phyloP scores from a whole-genome alignment of 2,113 vertebrate species.

The Phyllostomus hastatus region DNA sequence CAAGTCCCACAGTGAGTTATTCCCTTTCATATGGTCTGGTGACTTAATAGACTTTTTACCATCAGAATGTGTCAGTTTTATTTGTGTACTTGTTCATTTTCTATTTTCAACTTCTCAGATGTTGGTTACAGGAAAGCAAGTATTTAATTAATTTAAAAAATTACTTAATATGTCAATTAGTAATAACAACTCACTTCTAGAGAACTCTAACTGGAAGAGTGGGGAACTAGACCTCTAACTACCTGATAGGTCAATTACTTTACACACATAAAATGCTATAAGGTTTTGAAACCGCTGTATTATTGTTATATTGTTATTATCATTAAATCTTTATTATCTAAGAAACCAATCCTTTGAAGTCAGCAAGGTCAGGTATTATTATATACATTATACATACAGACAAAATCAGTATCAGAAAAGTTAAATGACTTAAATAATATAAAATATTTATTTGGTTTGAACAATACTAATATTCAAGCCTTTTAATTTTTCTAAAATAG shows the following conservation, averaged over 20 bases:
- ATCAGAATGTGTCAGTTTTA: not conserved
- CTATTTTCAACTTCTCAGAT: not conserved
- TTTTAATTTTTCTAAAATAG: not conserved
- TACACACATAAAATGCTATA: not conserved
- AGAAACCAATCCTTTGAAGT: not conserved
- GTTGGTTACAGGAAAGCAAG: not conserved
- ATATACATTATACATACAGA: not conserved
- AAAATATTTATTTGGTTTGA: not conserved
- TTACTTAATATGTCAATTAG: not conserved
- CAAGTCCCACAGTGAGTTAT: not conserved
- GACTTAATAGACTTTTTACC: not conserved
- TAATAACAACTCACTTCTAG: not conserved
- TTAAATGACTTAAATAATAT: not conserved
- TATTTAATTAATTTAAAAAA: not conserved
- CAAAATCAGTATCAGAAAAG: not conserved
- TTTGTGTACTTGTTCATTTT: not conserved
- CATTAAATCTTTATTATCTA: not conserved
- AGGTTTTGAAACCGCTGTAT: not conserved
- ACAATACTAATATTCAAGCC: not conserved
- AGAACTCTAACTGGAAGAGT: not conserved
- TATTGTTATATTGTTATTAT: not conserved
- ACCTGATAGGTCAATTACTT: not conserved
- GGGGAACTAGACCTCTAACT: not conserved
- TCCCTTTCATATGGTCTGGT: rapidly evolving
- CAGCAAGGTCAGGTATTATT: not conserved